phyloP scores from a whole-genome alignment of 2,113 vertebrate species.

The Sander lucioperca region DNA sequence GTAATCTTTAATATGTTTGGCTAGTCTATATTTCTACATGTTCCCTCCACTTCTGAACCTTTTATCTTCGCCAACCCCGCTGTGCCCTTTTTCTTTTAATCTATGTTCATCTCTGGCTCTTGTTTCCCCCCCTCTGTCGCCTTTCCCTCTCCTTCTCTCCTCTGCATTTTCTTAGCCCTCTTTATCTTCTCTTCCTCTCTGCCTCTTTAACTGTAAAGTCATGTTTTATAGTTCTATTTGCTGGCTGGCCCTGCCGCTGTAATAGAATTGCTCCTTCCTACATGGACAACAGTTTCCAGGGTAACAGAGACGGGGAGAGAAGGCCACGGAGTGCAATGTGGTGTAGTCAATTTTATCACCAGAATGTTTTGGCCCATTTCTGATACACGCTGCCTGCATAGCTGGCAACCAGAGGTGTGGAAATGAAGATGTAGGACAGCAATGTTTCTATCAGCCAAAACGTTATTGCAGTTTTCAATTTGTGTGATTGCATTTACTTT shows the following conservation, averaged over 20 bases:
- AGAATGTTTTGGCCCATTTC: conserved; percentile 76
- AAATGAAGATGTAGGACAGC: conserved; percentile 51
- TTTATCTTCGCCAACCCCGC: conserved; percentile 33
- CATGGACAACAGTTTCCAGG: conserved; percentile 86
- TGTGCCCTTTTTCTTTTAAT: conserved; percentile 45
- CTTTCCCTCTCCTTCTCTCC: conserved; percentile 17
- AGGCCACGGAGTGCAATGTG: conserved; percentile 63
- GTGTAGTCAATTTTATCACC: conserved; percentile 78
- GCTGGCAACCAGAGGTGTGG: conserved; percentile 54
- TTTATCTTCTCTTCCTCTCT: conserved; percentile 44
- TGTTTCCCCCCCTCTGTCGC: conserved; percentile 7
- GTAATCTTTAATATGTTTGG: conserved; percentile 28
- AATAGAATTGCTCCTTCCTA: conserved; percentile 83
- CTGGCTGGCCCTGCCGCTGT: conserved; percentile 64
- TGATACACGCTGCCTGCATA: conserved; percentile 54
- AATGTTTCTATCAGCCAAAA: conserved; percentile 48
- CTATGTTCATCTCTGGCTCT: conserved; percentile 48
- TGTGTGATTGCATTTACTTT: conserved; percentile 46
- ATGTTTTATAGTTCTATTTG: conserved; percentile 80
- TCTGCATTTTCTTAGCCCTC: conserved; percentile 34
- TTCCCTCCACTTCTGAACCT: conserved; percentile 1
- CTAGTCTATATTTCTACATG: conserved; percentile 24
- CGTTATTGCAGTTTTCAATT: conserved; percentile 42
- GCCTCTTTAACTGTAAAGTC: conserved; percentile 72
- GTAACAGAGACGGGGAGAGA: conserved; percentile 80